Evolutionary conservation across 2,113 vertebrate genomes (phyloP).

Genomic region (Forbesichthys papilliferus): DNA sequence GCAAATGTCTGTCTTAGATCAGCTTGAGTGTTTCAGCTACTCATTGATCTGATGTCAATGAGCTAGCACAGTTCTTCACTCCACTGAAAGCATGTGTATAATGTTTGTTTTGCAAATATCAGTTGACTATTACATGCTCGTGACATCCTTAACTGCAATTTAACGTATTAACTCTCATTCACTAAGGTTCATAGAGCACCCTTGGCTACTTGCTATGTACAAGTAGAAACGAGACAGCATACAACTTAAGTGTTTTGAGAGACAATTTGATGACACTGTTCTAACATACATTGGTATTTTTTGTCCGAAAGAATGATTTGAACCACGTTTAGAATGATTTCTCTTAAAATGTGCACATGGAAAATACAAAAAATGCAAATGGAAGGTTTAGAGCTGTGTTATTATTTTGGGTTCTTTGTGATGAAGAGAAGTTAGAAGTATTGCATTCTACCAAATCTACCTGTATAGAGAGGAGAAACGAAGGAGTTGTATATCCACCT

Average conservation of each 20-base stretch:
- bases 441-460: conserved; percentile 11
- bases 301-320: conserved; percentile 32
- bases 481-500: conserved; percentile 19
- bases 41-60: conserved; percentile 17
- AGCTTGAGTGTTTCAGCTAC: conserved; percentile 16
- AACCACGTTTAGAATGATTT: conserved; percentile 32
- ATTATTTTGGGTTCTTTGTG: conserved; percentile 12
- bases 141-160: conserved; percentile 51
- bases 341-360: conserved; percentile 72
- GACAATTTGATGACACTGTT: conserved; percentile 54
- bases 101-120: conserved; percentile 44
- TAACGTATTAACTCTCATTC: conserved; percentile 47
- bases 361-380: conserved; percentile 42
- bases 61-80: conserved; percentile 10
- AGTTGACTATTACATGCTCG: conserved; percentile 19
- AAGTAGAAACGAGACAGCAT: neutral
- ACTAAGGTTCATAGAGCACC: conserved; percentile 39
- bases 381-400: conserved; percentile 3
- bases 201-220: conserved; percentile 11
- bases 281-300: conserved; percentile 20
- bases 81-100: conserved; percentile 19
- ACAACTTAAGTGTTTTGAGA: conserved; percentile 16
- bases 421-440: conserved; percentile 11
- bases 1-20: conserved; percentile 54
- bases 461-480: neutral